Percentiles rank a stretch among this genome's conserved stretches.
These are phyloP conservation scores for Criorhina ranunculi DNA, from an alignment of 2,888 invertebrate species.

Conservation along the genomic window DNA sequence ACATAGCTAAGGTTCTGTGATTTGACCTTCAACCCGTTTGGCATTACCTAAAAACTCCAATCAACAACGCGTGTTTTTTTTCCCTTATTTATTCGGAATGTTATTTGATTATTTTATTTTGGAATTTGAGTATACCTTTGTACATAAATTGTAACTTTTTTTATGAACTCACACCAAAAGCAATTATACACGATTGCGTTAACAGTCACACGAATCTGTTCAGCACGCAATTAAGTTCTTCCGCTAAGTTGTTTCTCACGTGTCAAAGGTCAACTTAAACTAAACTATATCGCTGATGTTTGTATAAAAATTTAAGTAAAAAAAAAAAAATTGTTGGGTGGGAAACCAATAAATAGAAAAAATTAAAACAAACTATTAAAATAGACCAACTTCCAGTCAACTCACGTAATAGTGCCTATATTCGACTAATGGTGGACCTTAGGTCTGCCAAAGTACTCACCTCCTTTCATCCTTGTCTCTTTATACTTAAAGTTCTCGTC, in stretches of 20 bases:
- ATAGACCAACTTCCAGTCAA: constrained; percentile 48
- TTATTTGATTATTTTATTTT: neutral
- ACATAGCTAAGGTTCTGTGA: too few species aligned
- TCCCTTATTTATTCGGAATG: neutral
- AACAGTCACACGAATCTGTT: constrained; percentile 61
- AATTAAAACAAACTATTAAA: constrained; percentile 3
- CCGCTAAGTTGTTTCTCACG: constrained; percentile 57
- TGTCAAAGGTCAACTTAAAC: constrained; percentile 43
- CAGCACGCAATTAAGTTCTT: constrained; percentile 65
- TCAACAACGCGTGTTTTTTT: neutral
- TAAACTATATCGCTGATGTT: constrained; percentile 18
- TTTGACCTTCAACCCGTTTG: constrained; percentile 26
- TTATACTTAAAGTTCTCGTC: constrained; percentile 56
- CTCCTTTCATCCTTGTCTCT: constrained; percentile 37
- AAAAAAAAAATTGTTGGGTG: constrained; percentile 7
- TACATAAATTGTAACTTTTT: constrained; percentile 3
- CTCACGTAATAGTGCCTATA: constrained; percentile 60
- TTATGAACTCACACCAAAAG: constrained; percentile 43
- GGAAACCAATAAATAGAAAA: constrained; percentile 36
- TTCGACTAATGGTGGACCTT: constrained; percentile 23
- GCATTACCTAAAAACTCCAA: neutral
- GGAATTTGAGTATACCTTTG: neutral
- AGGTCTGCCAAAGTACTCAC: constrained; percentile 38
- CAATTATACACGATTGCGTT: constrained; percentile 67
- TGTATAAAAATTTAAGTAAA: neutral